Percentiles rank a stretch among this genome's conserved stretches.
Evolutionary conservation across 2,797 vertebrate species (phyloP).

Genomic region (Poeciliopsis presidionis): DNA sequence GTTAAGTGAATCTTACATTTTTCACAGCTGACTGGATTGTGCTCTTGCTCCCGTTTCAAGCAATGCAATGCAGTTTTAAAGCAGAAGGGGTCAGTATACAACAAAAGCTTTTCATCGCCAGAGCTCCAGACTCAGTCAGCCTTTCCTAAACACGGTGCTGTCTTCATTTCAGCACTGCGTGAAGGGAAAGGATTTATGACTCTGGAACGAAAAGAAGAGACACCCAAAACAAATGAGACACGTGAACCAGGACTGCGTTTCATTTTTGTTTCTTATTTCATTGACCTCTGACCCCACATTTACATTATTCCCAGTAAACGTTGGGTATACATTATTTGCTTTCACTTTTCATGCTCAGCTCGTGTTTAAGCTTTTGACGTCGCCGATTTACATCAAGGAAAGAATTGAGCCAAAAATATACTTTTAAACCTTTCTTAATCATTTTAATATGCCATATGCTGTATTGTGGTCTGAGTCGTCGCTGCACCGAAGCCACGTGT

Average conservation of each 20-base stretch:
- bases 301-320: neutral
- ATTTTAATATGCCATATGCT: neutral
- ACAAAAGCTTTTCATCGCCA: neutral
- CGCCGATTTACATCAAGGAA: neutral
- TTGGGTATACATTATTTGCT: neutral
- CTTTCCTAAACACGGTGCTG: conserved; percentile 16
- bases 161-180: neutral
- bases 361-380: neutral
- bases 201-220: neutral
- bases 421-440: neutral
- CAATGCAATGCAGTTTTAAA: conserved; percentile 32
- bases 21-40: neutral
- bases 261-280: neutral
- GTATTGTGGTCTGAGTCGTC: neutral
- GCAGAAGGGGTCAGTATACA: conserved; percentile 66
- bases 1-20: neutral
- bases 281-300: neutral
- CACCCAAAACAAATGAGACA: no score
- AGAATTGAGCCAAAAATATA: neutral
- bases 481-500: no score
- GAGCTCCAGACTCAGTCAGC: conserved; percentile 1
- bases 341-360: neutral
- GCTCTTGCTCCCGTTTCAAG: neutral
- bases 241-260: neutral
- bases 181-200: neutral